Evolutionary conservation across 2,888 invertebrate genomes (phyloP), one percentile per base, ranked within the genome.

Genomic region (Machimus rusticus): DNA sequence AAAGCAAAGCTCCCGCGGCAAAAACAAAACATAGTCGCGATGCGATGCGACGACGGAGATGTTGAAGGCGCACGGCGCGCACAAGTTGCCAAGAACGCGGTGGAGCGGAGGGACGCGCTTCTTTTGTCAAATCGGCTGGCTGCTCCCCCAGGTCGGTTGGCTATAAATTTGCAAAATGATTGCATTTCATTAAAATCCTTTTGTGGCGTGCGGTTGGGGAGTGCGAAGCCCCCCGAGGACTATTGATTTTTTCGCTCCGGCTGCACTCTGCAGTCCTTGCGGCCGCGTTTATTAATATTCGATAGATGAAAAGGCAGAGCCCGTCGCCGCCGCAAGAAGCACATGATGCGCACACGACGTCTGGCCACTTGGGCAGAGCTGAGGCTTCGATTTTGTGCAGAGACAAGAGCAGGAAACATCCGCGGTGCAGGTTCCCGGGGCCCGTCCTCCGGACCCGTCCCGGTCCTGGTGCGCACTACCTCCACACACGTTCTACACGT

Each of bases 281-380:
- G 43, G 23, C 28, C 28, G 66, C 28, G 39, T 82, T 82, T 82
- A 82, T 82, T 66, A 57, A 82, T 55, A 66, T 57, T 82, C 57
- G 82, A 66, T 46, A 79, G 79, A 76, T 34, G 82, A 82, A 57
- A 76, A 82, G 82, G 82, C 23, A 28, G 82, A 23, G 46, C 66
- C 19, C 8, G 51, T 9, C 66, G 66, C 28, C 12, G 66, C 66
- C 66, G 28, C 66, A 66, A 66, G 57, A 37, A 55, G 82, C 55
- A 82, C 82, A 66, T 57, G 66, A 66, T 57, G 66, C 82, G 82
- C 82, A 37, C 51, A 66, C 82, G 82, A 66, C 82, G 82, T 66
- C 82, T 82, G 39, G 82, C 57, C 82, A n/a, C 55, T 55, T 82
- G 23, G 82, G 66, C 82, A 31, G 37, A 66, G 39, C 82, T n/a